phyloP scores from a whole-genome alignment of 2,113 vertebrate genomes.

The Paracanthobrama guichenoti region DNA sequence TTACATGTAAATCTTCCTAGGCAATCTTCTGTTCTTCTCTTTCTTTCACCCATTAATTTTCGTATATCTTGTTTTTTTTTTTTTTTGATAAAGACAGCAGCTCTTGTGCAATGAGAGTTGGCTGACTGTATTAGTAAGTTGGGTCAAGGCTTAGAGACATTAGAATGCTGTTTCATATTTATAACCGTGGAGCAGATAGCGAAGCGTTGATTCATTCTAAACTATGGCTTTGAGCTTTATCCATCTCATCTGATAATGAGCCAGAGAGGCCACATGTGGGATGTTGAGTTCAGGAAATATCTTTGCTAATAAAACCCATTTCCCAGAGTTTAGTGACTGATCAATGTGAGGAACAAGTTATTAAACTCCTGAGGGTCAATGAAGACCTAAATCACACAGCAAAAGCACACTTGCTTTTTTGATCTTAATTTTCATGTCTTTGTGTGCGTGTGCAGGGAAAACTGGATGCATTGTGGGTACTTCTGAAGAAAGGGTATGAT shows the following conservation, averaged over 20 bases:
- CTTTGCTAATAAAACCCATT: background rate
- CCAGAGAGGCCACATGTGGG: background rate
- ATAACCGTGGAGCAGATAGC: background rate
- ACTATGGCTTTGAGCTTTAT: constrained; percentile 4
- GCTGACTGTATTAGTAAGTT: background rate
- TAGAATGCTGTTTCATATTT: background rate
- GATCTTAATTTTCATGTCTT: background rate
- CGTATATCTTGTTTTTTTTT: background rate
- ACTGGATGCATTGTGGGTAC: constrained; percentile 91
- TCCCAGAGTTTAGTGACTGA: background rate
- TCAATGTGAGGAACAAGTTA: background rate
- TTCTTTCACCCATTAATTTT: background rate
- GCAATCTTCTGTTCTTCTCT: background rate
- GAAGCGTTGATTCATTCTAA: background rate
- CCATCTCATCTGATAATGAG: background rate
- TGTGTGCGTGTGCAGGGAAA: constrained; percentile 82
- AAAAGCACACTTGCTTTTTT: background rate
- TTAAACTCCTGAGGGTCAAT: background rate
- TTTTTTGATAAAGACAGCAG: background rate
- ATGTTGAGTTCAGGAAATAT: background rate
- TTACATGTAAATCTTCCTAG: background rate
- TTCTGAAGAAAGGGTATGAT: constrained; percentile 91
- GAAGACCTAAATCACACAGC: background rate
- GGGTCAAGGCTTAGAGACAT: background rate
- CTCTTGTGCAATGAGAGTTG: background rate